Conservation (phyloP, 2,113 vertebrate genomes). For the Cnemophilus loriae region DNA sequence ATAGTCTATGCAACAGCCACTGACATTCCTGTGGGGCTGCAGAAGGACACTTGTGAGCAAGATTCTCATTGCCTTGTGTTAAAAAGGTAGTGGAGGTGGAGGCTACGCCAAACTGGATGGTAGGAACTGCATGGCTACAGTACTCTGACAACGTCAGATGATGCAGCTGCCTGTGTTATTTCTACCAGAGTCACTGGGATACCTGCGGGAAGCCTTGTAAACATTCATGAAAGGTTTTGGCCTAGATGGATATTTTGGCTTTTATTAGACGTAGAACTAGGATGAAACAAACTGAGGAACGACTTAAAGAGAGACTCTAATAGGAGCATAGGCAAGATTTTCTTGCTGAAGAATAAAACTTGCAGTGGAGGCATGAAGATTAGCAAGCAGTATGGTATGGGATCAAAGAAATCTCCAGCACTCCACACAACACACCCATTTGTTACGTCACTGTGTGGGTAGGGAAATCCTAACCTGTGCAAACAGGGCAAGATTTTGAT, state of each 20-base stretch:
- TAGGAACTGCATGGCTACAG: not conserved
- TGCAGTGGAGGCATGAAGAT: not conserved
- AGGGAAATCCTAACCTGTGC: not conserved
- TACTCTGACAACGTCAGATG: not conserved
- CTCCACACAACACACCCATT: not conserved
- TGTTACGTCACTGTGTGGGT: not conserved
- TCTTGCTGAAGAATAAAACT: not conserved
- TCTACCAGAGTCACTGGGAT: not conserved
- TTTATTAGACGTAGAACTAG: not conserved
- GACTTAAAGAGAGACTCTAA: not conserved
- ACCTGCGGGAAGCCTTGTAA: not conserved
- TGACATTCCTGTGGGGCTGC: not conserved
- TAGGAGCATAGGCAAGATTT: not conserved
- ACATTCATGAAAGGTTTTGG: not conserved
- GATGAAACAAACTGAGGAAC: not conserved
- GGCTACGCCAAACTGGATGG: not conserved
- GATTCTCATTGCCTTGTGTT: not conserved
- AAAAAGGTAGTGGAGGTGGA: not conserved
- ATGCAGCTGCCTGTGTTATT: not conserved
- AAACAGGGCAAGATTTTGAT: not conserved
- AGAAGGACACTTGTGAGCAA: not conserved
- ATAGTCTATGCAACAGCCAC: not conserved
- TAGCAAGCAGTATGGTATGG: not conserved
- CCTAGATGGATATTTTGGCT: not conserved
- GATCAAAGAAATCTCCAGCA: not conserved